A percentile compares a stretch with the other conserved stretches of the same genome.
These are phyloP conservation scores for Sorex fumeus DNA, from an alignment of 2,113 vertebrate species.

Conservation along the genomic window DNA sequence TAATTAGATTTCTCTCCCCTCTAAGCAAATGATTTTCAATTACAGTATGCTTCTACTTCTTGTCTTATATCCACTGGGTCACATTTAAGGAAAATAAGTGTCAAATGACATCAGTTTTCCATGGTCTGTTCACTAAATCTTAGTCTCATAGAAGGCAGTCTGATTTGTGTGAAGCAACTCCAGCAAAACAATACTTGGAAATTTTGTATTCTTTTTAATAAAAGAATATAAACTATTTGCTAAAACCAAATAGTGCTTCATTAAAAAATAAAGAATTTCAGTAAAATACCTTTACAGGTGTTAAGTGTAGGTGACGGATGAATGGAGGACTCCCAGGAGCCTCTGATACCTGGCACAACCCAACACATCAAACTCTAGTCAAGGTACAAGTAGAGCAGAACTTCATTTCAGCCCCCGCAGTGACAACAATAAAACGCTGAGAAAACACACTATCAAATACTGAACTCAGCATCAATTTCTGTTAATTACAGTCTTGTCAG, in stretches of 20 bases:
- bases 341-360: conserved; percentile 89
- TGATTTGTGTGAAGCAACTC: conserved; percentile 73
- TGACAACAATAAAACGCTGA: conserved; percentile 93
- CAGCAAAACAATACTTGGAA: conserved; percentile 74
- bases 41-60: conserved; percentile 85
- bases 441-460: conserved; percentile 93
- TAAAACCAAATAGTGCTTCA: conserved; percentile 81
- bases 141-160: conserved; percentile 63
- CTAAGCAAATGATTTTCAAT: conserved; percentile 89
- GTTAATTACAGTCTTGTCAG: conserved; percentile 99
- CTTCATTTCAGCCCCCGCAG: conserved; percentile 91
- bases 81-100: conserved; percentile 71
- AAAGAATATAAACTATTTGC: conserved; percentile 80
- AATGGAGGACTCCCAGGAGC: conserved; percentile 88
- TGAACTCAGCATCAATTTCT: conserved; percentile 98
- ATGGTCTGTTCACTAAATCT: conserved; percentile 76
- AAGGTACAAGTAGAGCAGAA: conserved; percentile 91
- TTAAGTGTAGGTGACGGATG: conserved; percentile 86
- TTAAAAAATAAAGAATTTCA: conserved; percentile 86
- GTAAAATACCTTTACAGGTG: conserved; percentile 87
- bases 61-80: conserved; percentile 75
- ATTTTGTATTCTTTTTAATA: conserved; percentile 85
- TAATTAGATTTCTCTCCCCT: conserved; percentile 86
- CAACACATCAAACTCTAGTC: conserved; percentile 88
- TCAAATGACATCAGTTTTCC: conserved; percentile 51